Percentiles rank a stretch among this genome's conserved stretches.
phyloP scores from a whole-genome alignment of 23 tunicate species.

The Phallusia fumigata region DNA sequence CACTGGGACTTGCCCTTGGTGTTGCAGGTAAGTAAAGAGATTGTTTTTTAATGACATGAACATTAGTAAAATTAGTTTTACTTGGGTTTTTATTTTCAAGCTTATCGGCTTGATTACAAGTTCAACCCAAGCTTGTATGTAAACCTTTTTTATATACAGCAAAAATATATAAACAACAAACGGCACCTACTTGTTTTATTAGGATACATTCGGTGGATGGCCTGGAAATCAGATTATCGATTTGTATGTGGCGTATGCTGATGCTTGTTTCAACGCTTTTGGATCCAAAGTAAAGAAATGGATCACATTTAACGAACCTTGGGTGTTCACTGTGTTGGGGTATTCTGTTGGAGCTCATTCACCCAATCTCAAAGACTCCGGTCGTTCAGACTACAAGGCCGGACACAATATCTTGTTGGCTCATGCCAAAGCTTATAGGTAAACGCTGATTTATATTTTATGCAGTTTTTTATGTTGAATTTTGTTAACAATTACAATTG shows the following conservation, averaged over 20 bases:
- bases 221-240: slow-evolving; percentile 47
- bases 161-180: too few relatives aligned
- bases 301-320: slow-evolving; percentile 98
- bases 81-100: too few relatives aligned
- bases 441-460: background rate
- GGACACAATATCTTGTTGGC: slow-evolving; percentile 54
- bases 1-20: slow-evolving; percentile 94
- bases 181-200: background rate
- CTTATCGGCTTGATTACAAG: too few relatives aligned
- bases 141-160: too few relatives aligned
- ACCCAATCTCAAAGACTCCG: slow-evolving; percentile 67
- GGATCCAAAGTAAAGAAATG: slow-evolving; percentile 86
- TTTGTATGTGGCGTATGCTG: slow-evolving; percentile 62
- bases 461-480: slow-evolving; percentile 29
- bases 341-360: slow-evolving; percentile 71
- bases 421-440: slow-evolving; percentile 80
- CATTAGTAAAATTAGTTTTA: too few relatives aligned
- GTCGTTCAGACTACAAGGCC: slow-evolving; percentile 68
- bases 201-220: slow-evolving; percentile 87
- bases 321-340: slow-evolving; percentile 86
- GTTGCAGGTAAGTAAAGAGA: slow-evolving; percentile 59
- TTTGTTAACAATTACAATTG: slow-evolving; percentile 64
- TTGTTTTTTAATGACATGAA: too few relatives aligned
- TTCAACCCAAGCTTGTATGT: too few relatives aligned
- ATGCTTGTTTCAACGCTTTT: slow-evolving; percentile 64